phyloP scores from a whole-genome alignment of 2,888 invertebrate genomes.

The Leptopilina syphax region DNA sequence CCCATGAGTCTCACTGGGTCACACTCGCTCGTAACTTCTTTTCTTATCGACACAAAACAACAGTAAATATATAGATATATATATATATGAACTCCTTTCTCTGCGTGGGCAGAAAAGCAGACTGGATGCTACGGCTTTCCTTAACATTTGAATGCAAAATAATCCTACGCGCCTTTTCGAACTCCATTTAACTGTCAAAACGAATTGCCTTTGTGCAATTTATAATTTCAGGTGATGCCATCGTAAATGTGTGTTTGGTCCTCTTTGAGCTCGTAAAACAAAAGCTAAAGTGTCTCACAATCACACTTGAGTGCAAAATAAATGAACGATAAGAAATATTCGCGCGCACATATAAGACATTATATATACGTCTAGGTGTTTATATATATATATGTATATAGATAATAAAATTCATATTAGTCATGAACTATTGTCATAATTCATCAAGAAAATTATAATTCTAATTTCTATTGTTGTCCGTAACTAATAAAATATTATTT shows the following conservation, averaged over 20 bases:
- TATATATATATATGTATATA: background rate
- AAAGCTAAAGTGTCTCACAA: conserved; percentile 26
- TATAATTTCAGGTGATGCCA: conserved; percentile 37
- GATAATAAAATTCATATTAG: background rate
- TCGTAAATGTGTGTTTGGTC: conserved; percentile 21
- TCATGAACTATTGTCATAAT: background rate
- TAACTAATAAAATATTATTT: too few species aligned
- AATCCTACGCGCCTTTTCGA: conserved; percentile 32
- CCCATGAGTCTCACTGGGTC: conserved; percentile 35
- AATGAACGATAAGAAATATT: conserved; percentile 8
- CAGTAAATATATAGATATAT: background rate
- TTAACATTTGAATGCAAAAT: conserved; percentile 30
- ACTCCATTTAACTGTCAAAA: conserved; percentile 36
- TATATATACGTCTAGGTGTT: too few species aligned
- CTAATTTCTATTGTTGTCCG: background rate
- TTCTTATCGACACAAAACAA: conserved; percentile 26
- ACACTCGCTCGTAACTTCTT: conserved; percentile 29
- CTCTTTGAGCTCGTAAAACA: conserved; percentile 17
- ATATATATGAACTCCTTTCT: conserved; percentile 18
- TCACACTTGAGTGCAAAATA: background rate
- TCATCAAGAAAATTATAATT: background rate
- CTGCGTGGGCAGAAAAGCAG: conserved; percentile 34
- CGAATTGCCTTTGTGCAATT: conserved; percentile 37
- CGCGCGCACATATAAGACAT: background rate
- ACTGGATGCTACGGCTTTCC: conserved; percentile 34